Evolutionary conservation across 1,140 invertebrate species (phyloP).

Genomic region (Eciton burchellii): DNA sequence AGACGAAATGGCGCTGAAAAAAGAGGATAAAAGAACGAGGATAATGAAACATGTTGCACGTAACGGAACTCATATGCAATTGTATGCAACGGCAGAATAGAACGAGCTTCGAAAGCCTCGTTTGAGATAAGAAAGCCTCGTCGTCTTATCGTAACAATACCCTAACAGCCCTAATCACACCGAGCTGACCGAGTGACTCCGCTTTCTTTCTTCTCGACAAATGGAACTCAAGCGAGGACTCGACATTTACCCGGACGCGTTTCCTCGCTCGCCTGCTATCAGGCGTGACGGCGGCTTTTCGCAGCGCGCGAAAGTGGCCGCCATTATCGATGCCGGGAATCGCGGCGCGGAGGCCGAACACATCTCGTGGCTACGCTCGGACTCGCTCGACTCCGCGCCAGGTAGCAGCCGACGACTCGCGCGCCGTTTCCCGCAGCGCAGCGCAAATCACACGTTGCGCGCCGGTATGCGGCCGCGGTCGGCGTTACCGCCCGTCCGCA

Average conservation of each 20-base stretch:
- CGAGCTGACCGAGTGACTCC: neutral
- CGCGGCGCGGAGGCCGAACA: slow-evolving; percentile 52
- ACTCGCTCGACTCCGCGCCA: slow-evolving; percentile 48
- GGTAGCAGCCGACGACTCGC: slow-evolving; percentile 52
- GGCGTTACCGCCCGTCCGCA: slow-evolving; percentile 52
- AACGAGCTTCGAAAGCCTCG: neutral
- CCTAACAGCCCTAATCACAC: neutral
- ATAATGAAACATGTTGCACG: too few relatives aligned
- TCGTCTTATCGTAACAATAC: neutral
- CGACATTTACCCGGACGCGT: neutral
- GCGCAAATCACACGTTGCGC: slow-evolving; percentile 71
- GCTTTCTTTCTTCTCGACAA: neutral
- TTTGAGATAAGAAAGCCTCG: too few relatives aligned
- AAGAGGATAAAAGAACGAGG: too few relatives aligned
- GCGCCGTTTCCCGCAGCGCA: slow-evolving; percentile 42
- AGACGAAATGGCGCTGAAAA: too few relatives aligned
- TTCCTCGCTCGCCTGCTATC: neutral
- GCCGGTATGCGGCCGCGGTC: slow-evolving; percentile 33
- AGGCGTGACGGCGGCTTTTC: slow-evolving; percentile 14
- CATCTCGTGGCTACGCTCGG: slow-evolving; percentile 17
- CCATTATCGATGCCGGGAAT: slow-evolving; percentile 58
- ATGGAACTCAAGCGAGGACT: neutral
- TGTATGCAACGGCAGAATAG: too few relatives aligned
- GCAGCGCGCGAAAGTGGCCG: slow-evolving; percentile 37
- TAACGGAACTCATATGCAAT: too few relatives aligned